phyloP scores from a whole-genome alignment of 2,797 vertebrate genomes.

The Falco peregrinus region DNA sequence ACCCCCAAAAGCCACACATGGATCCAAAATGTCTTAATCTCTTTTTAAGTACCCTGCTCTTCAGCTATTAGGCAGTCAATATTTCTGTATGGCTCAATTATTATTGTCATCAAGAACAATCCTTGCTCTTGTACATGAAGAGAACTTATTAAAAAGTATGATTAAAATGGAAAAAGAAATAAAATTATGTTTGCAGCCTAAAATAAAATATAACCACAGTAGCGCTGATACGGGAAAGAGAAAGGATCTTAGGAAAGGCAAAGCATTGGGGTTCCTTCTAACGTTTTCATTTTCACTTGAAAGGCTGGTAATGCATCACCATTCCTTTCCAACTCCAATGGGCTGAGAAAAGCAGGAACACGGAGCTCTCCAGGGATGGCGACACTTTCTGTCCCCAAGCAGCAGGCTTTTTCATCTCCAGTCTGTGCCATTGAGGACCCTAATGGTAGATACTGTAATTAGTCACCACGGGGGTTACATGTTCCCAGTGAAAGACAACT shows the following conservation, averaged over 20 bases:
- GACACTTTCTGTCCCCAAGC: neutral
- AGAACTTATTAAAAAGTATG: neutral
- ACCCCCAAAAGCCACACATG: neutral
- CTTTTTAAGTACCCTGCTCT: neutral
- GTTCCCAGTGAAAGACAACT: neutral
- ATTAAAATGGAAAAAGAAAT: conserved; percentile 18
- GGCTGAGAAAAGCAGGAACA: neutral
- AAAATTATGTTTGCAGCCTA: neutral
- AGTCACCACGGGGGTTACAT: neutral
- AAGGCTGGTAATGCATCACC: neutral
- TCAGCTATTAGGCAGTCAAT: neutral
- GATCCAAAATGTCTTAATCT: neutral
- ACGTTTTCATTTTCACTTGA: neutral
- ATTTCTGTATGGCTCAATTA: neutral
- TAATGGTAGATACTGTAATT: neutral
- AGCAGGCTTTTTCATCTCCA: neutral
- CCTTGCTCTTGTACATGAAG: neutral
- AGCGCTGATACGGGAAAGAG: neutral
- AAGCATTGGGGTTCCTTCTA: neutral
- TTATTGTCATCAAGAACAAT: neutral
- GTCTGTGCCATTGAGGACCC: neutral
- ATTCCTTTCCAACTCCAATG: neutral
- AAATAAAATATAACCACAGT: neutral
- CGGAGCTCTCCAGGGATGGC: neutral
- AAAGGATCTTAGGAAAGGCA: neutral